Evolutionary conservation across 2,888 invertebrate species (phyloP), one percentile per base, ranked within the genome.

Genomic region (Oligia strigilis): DNA sequence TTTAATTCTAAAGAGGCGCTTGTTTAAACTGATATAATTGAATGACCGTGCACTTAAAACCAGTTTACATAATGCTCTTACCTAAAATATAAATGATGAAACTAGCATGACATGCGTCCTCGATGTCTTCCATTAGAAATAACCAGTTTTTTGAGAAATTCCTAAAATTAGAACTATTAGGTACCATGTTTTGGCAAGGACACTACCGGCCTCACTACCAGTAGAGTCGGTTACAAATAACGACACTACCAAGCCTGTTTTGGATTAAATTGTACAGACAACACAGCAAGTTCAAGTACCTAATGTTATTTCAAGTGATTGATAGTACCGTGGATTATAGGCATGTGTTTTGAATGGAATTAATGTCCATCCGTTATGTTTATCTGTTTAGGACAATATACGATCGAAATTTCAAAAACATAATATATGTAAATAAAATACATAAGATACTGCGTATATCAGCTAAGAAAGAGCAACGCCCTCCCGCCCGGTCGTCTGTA

Each of bases 61-160:
- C 82, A 86, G 90, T 90, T 96, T 96, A 95, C 93, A 94, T 96
- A 96, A 96, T 91, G 89, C 79, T 82, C 92, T 96, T 97, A 95
- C 93, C 94, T 96, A 96, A 96, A 92, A 81, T 81, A 58, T 87
- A 87, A 82, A 90, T 96, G 94, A 94, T 93, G 95, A 95, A 95
- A 96, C 87, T 89, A 86, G 91, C 93, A 92, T 92, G 93, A 93
- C 92, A 94, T 93, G 93, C 92, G 90, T 88, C 87, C 90, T 93
- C 92, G 93, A 94, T 94, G 92, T 93, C 92, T 92, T 91, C 92
- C 55, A 79, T 64, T 58, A 60, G 69, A 19, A 74, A 69, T 70
- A 2, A 6, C 52, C 5, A 17, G 55, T 72, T 76, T 6, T 74
- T 75, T 19, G 9, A 64, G 49, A 60, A 72, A 58, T 64, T 65